Conservation (phyloP, 2,797 vertebrate genomes). For the Neomorphus geoffroyi region DNA sequence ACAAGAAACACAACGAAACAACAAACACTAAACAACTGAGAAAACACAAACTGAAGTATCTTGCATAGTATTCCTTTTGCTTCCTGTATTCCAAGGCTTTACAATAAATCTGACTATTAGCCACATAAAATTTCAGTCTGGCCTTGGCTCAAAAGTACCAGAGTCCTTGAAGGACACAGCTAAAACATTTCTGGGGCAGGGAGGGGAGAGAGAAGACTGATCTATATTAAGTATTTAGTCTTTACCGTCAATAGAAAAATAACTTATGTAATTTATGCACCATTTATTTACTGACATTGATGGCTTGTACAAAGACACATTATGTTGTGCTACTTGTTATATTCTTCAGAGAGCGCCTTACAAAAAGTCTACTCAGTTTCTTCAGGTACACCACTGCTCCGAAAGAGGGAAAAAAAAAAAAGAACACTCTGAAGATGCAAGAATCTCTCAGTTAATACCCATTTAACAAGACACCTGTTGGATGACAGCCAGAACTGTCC, state of each 20-base stretch:
- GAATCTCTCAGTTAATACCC: neutral
- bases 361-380: neutral
- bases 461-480: neutral
- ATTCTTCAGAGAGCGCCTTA: neutral
- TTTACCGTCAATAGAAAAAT: neutral
- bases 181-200: neutral
- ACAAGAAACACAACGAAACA: neutral
- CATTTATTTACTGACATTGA: neutral
- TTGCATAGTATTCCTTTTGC: neutral
- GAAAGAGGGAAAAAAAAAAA: neutral
- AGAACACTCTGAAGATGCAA: neutral
- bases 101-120: neutral
- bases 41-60: neutral
- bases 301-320: neutral
- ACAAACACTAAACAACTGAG: neutral
- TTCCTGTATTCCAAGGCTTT: neutral
- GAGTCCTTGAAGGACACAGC: neutral
- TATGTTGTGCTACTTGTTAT: neutral
- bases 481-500: neutral
- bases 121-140: neutral
- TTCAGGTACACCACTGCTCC: neutral
- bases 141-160: neutral
- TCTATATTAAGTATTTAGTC: neutral
- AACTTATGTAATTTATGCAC: neutral
- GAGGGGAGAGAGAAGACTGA: neutral